Percentiles rank a stretch among this genome's conserved stretches.
Conservation (phyloP, 2,113 vertebrate species). For the Caranx melampygus region DNA sequence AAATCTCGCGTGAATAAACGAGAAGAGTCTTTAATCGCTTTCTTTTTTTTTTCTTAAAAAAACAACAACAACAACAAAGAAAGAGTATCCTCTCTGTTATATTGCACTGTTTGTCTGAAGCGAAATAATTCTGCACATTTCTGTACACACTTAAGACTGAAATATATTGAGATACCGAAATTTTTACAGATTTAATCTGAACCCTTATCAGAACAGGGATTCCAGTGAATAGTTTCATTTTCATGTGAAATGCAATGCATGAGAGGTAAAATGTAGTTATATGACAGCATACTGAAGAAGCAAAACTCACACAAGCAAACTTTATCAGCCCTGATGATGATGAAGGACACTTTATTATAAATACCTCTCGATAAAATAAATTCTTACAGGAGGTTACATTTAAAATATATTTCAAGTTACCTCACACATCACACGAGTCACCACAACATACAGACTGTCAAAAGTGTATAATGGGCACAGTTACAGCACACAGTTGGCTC, state of each 20-base stretch:
- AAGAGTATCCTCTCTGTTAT: too few species aligned
- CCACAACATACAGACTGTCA: background rate
- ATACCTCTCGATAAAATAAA: background rate
- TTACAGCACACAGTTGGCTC: slow-evolving; percentile 50
- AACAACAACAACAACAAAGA: too few species aligned
- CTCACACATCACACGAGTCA: background rate
- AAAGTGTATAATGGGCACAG: background rate
- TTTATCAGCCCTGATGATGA: background rate
- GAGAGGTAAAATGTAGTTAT: background rate
- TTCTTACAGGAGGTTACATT: background rate
- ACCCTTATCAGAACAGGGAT: too few species aligned
- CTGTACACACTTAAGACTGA: too few species aligned
- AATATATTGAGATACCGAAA: too few species aligned
- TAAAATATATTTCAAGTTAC: background rate
- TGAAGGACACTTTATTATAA: background rate
- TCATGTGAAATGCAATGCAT: background rate
- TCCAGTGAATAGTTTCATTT: background rate
- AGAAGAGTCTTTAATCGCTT: background rate
- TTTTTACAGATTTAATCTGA: too few species aligned
- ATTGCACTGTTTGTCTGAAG: too few species aligned
- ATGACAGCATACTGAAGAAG: background rate
- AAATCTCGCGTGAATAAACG: slow-evolving; percentile 51
- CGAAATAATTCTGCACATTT: too few species aligned
- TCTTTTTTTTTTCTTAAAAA: too few species aligned
- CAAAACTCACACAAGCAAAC: background rate